Evolutionary conservation across 2,797 vertebrate species (phyloP), one percentile per base, ranked within the genome.

Genomic region (Odontamblyopus lacepedii): DNA sequence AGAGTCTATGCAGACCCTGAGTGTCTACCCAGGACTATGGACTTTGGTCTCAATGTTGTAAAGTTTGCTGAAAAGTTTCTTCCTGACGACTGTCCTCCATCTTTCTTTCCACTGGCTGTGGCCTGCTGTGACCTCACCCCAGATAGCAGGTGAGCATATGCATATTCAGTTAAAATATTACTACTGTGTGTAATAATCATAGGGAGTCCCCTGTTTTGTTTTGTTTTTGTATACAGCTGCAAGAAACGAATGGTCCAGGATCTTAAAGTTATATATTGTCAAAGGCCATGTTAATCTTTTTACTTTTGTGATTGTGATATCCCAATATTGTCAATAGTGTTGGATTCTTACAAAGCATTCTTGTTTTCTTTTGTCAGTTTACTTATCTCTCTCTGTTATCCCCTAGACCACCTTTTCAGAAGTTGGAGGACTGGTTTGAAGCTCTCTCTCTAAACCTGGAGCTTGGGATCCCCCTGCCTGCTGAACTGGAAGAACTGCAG

Each of bases 41-140:
- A 98, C 90, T 99, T 97, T 78, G 98, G 98, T 73, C 94, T 99
- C 82, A 97, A 98, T 29, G 96, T 99, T 78, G 95, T 89, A 64
- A 95, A 97, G 82, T 99, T 98, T 91, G 95, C 95, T 90, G 96
- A 98, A 89, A 98, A 98, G 87, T 99, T 98, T 89, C 95, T 98
- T 71, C 96, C 97, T 64, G 93, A 95, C 50, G 97, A 97, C 81
- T 97, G 97, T 85, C 96, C 98, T 41, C 93, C 96, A 60, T 95
- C 95, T 67, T 99, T 98, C 90, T 99, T 97, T 84, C 95, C 97
- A 1, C 86, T 98, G 90, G 95, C 97, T 48, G 95, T 96, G 78
- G 94, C 96, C 85, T 98, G 97, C 86, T 99, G 98, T 86, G 95
- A 95, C 85, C 94, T 99, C 79, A 93, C 93, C 71, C 95, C 96